These are phyloP conservation scores for Ciona savignyi DNA, from an alignment of 23 tunicate genomes.

Conservation along the genomic window DNA sequence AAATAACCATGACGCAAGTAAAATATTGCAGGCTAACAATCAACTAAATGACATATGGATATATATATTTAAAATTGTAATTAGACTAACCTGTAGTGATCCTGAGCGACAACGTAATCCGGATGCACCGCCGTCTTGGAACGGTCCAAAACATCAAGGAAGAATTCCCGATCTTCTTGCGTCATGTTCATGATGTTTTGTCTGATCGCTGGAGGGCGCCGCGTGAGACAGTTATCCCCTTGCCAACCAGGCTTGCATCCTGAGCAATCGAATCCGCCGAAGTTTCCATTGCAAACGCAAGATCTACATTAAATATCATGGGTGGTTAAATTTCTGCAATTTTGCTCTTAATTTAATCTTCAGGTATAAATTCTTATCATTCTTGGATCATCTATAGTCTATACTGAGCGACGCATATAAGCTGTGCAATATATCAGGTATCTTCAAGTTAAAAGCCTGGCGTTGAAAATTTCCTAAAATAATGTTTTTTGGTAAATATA, in stretches of 20 bases:
- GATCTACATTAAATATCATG: slow-evolving; percentile 40
- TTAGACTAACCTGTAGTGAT: slow-evolving; percentile 73
- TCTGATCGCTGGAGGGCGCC: slow-evolving; percentile 38
- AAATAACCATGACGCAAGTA: no score
- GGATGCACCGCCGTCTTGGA: slow-evolving; percentile 76
- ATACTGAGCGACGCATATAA: no score
- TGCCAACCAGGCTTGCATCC: slow-evolving; percentile 73
- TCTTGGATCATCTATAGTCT: no score
- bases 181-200: slow-evolving; percentile 49
- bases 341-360: no score
- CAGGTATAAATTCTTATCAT: no score
- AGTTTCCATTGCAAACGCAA: slow-evolving; percentile 64
- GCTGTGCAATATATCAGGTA: no score
- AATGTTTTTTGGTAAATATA: no score
- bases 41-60: no score
- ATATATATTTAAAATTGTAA: no score
- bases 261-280: slow-evolving; percentile 85
- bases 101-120: slow-evolving; percentile 83
- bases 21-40: no score
- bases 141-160: slow-evolving; percentile 62
- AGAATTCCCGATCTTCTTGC: slow-evolving; percentile 28
- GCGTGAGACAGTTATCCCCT: slow-evolving; percentile 50
- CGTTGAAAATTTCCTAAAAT: neutral
- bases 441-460: no score
- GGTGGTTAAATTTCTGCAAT: no score